These are phyloP conservation scores for Burhinus bistriatus DNA, from an alignment of 2,113 vertebrate species.

Conservation along the genomic window DNA sequence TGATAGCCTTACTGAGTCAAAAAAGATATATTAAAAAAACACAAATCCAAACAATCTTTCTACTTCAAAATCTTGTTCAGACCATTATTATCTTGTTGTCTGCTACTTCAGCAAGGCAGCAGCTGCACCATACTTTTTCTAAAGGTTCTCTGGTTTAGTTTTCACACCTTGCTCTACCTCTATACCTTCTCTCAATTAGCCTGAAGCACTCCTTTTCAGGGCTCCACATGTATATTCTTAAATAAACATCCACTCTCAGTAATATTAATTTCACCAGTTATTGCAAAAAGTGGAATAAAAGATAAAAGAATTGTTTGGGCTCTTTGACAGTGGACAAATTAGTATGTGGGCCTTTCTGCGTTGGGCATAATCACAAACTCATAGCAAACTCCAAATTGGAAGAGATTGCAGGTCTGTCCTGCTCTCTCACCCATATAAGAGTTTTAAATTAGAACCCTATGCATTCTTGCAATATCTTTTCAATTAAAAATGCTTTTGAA, in stretches of 20 bases:
- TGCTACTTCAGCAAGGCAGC: neutral
- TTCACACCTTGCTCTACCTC: neutral
- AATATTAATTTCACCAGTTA: neutral
- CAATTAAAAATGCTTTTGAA: neutral
- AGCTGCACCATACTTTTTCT: neutral
- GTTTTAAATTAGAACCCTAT: neutral
- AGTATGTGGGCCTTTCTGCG: neutral
- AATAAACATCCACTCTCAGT: neutral
- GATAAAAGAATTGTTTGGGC: neutral
- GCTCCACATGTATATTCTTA: neutral
- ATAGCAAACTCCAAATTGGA: neutral
- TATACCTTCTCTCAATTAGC: neutral
- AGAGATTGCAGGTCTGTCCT: neutral
- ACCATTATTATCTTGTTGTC: fast-evolving
- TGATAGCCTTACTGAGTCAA: neutral
- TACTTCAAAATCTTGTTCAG: neutral
- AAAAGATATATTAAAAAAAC: neutral
- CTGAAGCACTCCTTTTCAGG: neutral
- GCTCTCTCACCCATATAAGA: neutral
- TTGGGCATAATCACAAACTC: neutral
- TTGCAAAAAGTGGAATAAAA: neutral
- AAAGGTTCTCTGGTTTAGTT: neutral
- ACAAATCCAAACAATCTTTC: neutral
- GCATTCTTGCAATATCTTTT: neutral
- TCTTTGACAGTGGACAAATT: neutral